Conservation (phyloP, 2,888 invertebrate genomes). For the Silvanus unidentatus region DNA sequence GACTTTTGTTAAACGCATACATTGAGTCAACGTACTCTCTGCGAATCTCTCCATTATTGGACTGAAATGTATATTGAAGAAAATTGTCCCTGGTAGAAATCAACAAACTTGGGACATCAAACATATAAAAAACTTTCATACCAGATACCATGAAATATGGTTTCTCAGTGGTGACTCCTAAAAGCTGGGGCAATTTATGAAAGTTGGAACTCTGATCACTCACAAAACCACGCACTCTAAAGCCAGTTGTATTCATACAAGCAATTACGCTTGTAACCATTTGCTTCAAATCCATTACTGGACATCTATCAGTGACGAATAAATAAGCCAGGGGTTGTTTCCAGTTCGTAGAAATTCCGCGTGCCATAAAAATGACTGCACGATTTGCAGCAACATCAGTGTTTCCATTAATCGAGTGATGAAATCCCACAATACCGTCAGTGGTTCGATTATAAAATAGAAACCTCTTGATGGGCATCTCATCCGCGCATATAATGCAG, state of each 20-base stretch:
- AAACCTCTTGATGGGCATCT: neutral
- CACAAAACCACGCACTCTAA: neutral
- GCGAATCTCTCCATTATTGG: no score
- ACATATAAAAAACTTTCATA: conserved; percentile 1
- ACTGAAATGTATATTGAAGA: neutral
- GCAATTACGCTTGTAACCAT: neutral
- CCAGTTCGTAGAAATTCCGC: neutral
- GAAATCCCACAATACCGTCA: neutral
- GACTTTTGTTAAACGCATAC: no score
- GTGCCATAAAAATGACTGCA: neutral
- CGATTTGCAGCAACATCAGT: neutral
- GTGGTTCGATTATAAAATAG: neutral
- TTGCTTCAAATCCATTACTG: neutral
- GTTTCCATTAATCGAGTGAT: neutral
- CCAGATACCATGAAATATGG: neutral
- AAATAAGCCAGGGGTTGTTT: neutral
- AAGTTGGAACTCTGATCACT: neutral
- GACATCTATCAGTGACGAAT: neutral
- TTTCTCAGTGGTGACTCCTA: neutral
- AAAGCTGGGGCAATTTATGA: neutral
- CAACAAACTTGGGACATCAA: conserved; percentile 1
- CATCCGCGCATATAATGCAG: neutral
- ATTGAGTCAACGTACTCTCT: no score
- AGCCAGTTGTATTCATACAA: neutral
- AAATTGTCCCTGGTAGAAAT: neutral